Evolutionary conservation across 2,888 invertebrate genomes (phyloP), one percentile per base, ranked within the genome.

Genomic region (Molorchus minor): DNA sequence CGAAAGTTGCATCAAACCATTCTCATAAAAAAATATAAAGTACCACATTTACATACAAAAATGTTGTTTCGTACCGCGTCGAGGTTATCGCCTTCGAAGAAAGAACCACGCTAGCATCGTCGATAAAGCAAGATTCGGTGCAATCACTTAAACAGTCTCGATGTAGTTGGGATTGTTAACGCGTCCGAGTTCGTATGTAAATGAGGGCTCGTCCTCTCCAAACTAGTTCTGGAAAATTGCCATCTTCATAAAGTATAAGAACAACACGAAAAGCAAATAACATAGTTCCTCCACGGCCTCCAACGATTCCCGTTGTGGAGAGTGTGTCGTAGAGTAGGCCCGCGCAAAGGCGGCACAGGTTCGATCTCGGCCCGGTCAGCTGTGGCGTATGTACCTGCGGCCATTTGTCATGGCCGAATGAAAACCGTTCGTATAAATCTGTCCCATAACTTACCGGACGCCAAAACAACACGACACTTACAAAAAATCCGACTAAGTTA

Each of bases 391-490:
- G n/a, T n/a, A n/a, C 65, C 62, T 65, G 67, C 65, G 66, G 67
- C 74, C 75, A 76, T 77, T 76, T 75, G 76, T 77, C 76, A 76
- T 75, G 67, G 68, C 40, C 70, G 71, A 73, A 74, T 73, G 75
- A 74, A 75, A 75, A 73, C 71, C 73, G 68, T 71, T 69, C 74
- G 71, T 73, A 79, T 78, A 77, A 78, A 78, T 77, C 76, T 77
- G 78, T 77, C 76, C 71, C 77, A 78, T 79, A 79, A 77, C 71
- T 79, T 78, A 78, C 75, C 57, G 62, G 64, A 76, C 75, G 77
- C 77, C 79, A 78, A 78, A 79, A 79, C 78, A 78, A 78, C 77
- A 75, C 75, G 78, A 77, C 77, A 75, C 71, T 70, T 73, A 73
- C 74, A 77, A 78, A 78, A n/a, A 77, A 77, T 78, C 73, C 68